phyloP scores from a whole-genome alignment of 2,888 invertebrate species.

The Drosophila putrida region DNA sequence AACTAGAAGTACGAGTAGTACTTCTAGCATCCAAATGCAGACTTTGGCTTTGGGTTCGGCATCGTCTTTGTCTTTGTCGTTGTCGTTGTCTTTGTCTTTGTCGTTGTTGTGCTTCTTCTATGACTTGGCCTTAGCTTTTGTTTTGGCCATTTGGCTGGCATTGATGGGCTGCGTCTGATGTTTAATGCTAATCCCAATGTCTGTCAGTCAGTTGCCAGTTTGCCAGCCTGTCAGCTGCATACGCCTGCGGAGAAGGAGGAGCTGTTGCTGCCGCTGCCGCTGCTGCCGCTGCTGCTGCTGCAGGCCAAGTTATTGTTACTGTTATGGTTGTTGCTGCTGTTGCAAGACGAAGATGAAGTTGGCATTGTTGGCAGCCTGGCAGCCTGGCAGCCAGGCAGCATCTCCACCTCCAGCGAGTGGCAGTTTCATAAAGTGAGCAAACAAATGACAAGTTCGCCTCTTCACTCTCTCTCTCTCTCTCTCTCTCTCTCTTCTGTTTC shows the following conservation, averaged over 20 bases:
- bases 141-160: slow-evolving; percentile 53
- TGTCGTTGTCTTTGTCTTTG: slow-evolving; percentile 10
- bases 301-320: slow-evolving; percentile 63
- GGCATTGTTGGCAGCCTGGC: slow-evolving; percentile 57
- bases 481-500: not conserved
- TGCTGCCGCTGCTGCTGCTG: slow-evolving; percentile 23
- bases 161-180: slow-evolving; percentile 59
- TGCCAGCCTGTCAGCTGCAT: slow-evolving; percentile 1
- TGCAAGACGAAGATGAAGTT: slow-evolving; percentile 74
- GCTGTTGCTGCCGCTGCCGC: slow-evolving; percentile 18
- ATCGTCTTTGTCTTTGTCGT: slow-evolving; percentile 20
- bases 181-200: slow-evolving; percentile 79
- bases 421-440: slow-evolving; percentile 73
- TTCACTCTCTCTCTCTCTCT: not conserved
- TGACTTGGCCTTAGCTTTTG: slow-evolving; percentile 20
- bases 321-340: slow-evolving; percentile 44
- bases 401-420: slow-evolving; percentile 20
- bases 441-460: slow-evolving; percentile 70
- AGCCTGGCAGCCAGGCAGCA: slow-evolving; percentile 33
- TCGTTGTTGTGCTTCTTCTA: slow-evolving; percentile 18
- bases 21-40: slow-evolving; percentile 6
- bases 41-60: not conserved
- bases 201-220: slow-evolving; percentile 60
- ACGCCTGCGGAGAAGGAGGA: slow-evolving; percentile 13
- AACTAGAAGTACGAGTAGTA: not conserved